Percentiles rank a stretch among this genome's conserved stretches.
phyloP scores from a whole-genome alignment of 1,140 invertebrate genomes.

The Neodiprion fabricii region DNA sequence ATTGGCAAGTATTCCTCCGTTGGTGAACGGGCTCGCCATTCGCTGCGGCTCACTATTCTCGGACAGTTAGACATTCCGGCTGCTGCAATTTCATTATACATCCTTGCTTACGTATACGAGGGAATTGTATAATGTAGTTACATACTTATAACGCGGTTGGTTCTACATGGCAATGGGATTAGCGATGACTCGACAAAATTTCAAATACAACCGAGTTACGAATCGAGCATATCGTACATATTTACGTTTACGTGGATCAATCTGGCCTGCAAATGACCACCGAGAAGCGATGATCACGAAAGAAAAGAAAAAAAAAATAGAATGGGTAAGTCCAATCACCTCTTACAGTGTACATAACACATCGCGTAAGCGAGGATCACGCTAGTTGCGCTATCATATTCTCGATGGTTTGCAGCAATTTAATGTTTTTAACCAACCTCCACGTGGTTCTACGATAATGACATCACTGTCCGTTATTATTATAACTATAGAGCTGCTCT shows the following conservation, averaged over 20 bases:
- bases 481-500: neutral
- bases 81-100: slow-evolving; percentile 7
- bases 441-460: neutral
- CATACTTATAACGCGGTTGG: neutral
- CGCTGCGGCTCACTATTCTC: slow-evolving; percentile 54
- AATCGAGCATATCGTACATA: neutral
- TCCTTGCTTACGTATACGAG: neutral
- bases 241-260: too few relatives aligned
- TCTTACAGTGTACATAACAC: too few relatives aligned
- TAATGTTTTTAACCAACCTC: neutral
- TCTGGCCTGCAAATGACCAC: too few relatives aligned
- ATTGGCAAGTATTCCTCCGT: slow-evolving; percentile 26
- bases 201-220: neutral
- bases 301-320: too few relatives aligned
- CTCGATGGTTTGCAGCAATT: neutral
- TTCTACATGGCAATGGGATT: neutral
- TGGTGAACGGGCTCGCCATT: slow-evolving; percentile 70
- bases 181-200: neutral
- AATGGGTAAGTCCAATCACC: too few relatives aligned
- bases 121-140: neutral
- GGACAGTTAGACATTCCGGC: slow-evolving; percentile 28
- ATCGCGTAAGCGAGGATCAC: too few relatives aligned
- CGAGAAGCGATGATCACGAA: too few relatives aligned
- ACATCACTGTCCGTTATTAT: neutral
- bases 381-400: too few relatives aligned